Evolutionary conservation across 2,113 vertebrate genomes (phyloP), one percentile per base, ranked within the genome.

Genomic region (Plecotus auritus): DNA sequence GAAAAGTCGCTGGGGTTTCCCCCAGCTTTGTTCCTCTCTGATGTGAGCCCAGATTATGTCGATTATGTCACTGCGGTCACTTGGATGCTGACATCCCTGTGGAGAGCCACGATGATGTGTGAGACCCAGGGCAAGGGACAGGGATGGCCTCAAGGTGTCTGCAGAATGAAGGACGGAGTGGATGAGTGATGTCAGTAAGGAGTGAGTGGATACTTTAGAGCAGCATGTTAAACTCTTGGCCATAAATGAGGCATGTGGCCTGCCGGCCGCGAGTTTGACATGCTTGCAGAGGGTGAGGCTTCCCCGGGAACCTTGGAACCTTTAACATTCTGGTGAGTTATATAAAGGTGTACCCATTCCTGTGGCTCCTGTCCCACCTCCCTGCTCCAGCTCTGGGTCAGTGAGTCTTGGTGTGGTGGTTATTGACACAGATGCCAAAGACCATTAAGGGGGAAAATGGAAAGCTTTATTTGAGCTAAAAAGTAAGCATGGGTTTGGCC

Each of bases 401-500:
- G 30, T 84, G 66, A 42, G 16, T 78, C 42, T 70, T 89, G 80
- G 51, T 16, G 83, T 7, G 30, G 22, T 67, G 49, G 42, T 73
- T 95, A 54, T 66, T 94, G 91, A 80, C 80, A 70, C 28, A 67
- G 61, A 90, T 95, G 81, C 51, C 56, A 59, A 92, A 93, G 88
- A 77, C 73, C 45, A 51, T 59, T 40, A n/a, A 32, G 1, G 73
- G 42, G 18, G 12, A 28, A n/a, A 82, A 76, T 28, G 61, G 81
- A 87, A 88, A 95, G 82, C 59, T 73, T 93, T 80, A 82, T 74
- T 56, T 67, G 82, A 88, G 85, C 82, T 82, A 66, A 85, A 85
- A 95, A 73, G 47, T 90, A 93, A 64, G 47, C 13, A 28, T 95
- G 73, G 94, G 82, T 90, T 96, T 90, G 80, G 88, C 56, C 56